phyloP scores from a whole-genome alignment of 2,888 invertebrate genomes.

The Lepeophtheirus nordmannii region DNA sequence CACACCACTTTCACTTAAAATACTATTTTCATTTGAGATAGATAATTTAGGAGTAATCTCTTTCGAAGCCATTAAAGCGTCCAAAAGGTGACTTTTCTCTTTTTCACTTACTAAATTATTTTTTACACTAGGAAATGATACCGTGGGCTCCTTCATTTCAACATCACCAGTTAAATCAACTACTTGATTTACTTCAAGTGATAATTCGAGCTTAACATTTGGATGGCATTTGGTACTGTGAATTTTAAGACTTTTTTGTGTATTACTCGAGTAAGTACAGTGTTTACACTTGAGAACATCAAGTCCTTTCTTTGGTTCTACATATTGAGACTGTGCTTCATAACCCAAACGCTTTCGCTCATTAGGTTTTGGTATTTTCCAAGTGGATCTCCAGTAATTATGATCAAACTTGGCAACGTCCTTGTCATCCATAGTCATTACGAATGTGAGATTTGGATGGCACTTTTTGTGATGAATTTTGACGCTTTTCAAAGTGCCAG shows the following conservation, averaged over 20 bases:
- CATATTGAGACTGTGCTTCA: neutral
- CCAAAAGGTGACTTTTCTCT: no score
- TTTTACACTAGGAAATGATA: no score
- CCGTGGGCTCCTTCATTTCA: no score
- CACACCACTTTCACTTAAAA: no score
- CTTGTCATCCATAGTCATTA: neutral
- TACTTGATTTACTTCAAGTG: neutral
- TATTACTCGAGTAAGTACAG: neutral
- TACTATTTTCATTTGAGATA: no score
- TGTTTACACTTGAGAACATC: neutral
- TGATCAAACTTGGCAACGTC: neutral
- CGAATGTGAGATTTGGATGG: neutral
- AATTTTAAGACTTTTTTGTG: neutral
- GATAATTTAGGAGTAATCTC: no score
- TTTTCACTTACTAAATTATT: no score
- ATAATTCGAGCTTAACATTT: neutral
- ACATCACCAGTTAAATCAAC: neutral
- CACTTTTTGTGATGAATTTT: slow-evolving; percentile 10
- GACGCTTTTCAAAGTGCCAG: neutral
- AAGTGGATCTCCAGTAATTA: slow-evolving; percentile 7
- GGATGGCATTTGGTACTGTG: neutral
- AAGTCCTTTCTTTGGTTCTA: no score
- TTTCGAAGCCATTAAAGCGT: no score
- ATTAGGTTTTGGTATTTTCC: slow-evolving; percentile 5
- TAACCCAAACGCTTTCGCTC: neutral